Conservation (phyloP, 1,140 invertebrate genomes). For the Lutraria rhynchaena region DNA sequence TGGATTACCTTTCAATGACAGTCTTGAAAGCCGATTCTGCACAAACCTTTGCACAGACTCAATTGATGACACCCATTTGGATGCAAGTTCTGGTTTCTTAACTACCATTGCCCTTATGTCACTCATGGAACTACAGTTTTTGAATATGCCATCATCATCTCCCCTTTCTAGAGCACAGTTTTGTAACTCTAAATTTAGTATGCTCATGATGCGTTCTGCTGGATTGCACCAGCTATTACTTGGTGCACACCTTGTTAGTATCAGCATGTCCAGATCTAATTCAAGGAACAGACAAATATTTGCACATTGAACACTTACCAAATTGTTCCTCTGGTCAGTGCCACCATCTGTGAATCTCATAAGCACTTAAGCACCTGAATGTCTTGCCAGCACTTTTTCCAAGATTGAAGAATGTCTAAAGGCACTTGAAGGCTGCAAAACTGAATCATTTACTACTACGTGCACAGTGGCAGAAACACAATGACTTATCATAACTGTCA, state of each 20-base stretch:
- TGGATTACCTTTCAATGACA: conserved; percentile 37
- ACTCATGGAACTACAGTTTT: conserved; percentile 13
- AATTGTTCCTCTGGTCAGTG: conserved; percentile 59
- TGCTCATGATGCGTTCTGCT: conserved; percentile 57
- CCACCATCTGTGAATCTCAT: conserved; percentile 57
- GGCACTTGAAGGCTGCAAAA: conserved; percentile 47
- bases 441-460: conserved; percentile 46
- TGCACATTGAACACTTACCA: conserved; percentile 38
- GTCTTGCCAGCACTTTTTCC: conserved; percentile 11
- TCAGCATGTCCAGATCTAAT: too few relatives aligned
- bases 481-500: conserved; percentile 33
- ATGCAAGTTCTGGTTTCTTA: conserved; percentile 36
- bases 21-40: conserved; percentile 16
- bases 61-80: conserved; percentile 21
- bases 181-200: conserved; percentile 60
- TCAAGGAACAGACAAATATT: too few relatives aligned
- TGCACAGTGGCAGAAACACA: conserved; percentile 34
- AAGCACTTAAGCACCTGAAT: conserved; percentile 15
- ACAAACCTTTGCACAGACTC: conserved; percentile 41
- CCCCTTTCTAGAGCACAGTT: conserved; percentile 39
- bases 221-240: conserved; percentile 59
- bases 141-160: conserved; percentile 47
- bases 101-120: conserved; percentile 24
- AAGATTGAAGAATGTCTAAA: conserved; percentile 40
- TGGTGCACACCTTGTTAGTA: too few relatives aligned